phyloP scores from a whole-genome alignment of 2,797 vertebrate genomes.

The Octomys mimax region DNA sequence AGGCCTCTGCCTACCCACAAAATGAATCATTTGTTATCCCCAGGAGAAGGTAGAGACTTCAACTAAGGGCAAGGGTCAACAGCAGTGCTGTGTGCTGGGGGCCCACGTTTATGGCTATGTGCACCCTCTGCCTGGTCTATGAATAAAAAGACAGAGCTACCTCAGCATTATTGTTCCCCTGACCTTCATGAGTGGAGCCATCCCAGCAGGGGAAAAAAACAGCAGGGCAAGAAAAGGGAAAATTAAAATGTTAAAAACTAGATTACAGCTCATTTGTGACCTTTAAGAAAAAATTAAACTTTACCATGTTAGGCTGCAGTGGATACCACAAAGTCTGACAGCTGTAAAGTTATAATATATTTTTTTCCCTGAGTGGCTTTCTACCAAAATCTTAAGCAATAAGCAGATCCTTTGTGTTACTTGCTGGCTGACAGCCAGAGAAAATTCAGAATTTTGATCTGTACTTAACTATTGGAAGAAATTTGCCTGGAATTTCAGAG shows the following conservation, averaged over 20 bases:
- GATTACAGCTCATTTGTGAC: slow-evolving; percentile 76
- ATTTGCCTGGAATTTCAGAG: slow-evolving; percentile 77
- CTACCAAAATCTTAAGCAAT: slow-evolving; percentile 79
- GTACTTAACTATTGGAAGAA: slow-evolving; percentile 82
- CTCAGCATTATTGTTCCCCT: slow-evolving; percentile 65
- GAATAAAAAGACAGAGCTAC: slow-evolving; percentile 69
- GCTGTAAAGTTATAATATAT: slow-evolving; percentile 80
- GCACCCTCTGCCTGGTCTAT: neutral
- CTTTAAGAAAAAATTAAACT: slow-evolving; percentile 84
- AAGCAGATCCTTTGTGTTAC: slow-evolving; percentile 80
- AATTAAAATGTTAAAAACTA: slow-evolving; percentile 82
- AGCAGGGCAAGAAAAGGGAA: slow-evolving; percentile 63
- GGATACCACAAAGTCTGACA: slow-evolving; percentile 76
- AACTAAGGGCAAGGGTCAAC: slow-evolving; percentile 63
- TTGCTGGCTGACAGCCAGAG: slow-evolving; percentile 78
- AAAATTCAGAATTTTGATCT: slow-evolving; percentile 86
- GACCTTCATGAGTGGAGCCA: slow-evolving; percentile 67
- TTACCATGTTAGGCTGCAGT: slow-evolving; percentile 73
- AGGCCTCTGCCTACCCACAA: slow-evolving; percentile 55
- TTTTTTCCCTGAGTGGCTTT: slow-evolving; percentile 67
- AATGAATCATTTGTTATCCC: slow-evolving; percentile 75
- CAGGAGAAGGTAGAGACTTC: slow-evolving; percentile 57
- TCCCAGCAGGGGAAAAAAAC: slow-evolving; percentile 56
- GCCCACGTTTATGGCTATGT: accelerated
- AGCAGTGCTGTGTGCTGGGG: neutral